Base-by-base conservation (phyloP, 2,888 invertebrate species). In the Hemistola chrysoprasaria region DNA sequence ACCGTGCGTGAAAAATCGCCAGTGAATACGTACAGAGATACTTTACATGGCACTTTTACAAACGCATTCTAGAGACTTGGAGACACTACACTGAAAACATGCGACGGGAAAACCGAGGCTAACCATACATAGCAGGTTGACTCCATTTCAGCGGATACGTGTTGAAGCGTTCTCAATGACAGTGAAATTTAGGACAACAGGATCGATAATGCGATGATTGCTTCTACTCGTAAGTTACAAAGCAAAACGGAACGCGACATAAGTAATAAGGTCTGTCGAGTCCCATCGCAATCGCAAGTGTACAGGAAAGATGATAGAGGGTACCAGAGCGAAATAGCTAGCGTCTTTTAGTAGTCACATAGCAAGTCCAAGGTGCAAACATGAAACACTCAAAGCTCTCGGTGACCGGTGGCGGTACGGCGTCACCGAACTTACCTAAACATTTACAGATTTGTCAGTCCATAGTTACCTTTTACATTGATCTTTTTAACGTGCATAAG, bases 351-450 rank as follows among this genome's bases (percentile, higher is more conserved):
- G 78, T 85, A 82, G 81, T 87, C 83, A 87, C 87, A 88, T 85
- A 89, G 89, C 90, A 89, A 89, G 87, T 88, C 89, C 89, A 90
- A 89, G 88, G 90, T 90, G 90, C 90, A 90, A 88, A 90, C 90
- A 90, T 88, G 89, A 87, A 90, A 90, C 90, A 90, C 87, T 89
- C 86, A 90, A 90, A 90, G 90, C 90, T 87, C 87, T 88, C 78
- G 83, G 85, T 88, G 82, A 80, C 76, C 78, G 73, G 73, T 66
- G 67, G 65, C 65, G 71, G 78, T 68, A 65, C 70, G 58, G 73
- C 75, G 59, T 67, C 75, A 78, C 79, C 80, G 82, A 75, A 85
- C 82, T 82, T 84, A 84, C 84, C 83, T 76, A 83, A 78, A 66
- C 62, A 59, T 49, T 40, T 42, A 46, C 47, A 46, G 50, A 40